Evolutionary conservation across 2,797 vertebrate species (phyloP), one percentile per base, ranked within the genome.

Genomic region (Erpetoichthys calabaricus): DNA sequence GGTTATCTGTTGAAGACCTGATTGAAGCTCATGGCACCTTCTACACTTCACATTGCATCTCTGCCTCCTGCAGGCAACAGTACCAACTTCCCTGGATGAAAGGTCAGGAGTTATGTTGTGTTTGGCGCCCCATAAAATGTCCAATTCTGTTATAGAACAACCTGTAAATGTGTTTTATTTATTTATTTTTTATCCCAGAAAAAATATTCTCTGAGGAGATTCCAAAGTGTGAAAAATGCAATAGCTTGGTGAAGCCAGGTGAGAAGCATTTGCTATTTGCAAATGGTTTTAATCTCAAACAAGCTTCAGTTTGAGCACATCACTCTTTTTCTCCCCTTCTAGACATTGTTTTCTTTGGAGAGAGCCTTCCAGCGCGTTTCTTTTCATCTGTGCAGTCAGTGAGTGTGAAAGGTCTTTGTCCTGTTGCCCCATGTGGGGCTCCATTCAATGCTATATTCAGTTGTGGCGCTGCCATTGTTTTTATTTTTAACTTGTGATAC

Each of bases 281-380:
- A 25, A 25, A 25, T 25, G 25, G 25, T 25, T 25, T 25, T 25
- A 25, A 25, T 25, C 25, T 25, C 25, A 25, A 25, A 25, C 25
- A 25, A 25, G 25, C 25, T 25, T 44, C 7, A 57, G 3, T 63
- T 7, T 47, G 62, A n/a, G 25, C 25, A 25, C 25, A 25, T 41
- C 49, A 25, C 44, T 57, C 7, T 7, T 43, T 1, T 52, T 54
- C 41, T 58, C 53, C 3, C 4, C 58, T 52, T 49, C 4, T 68
- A 95, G 92, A 95, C 65, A 92, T 95, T 4, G 86, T 95, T 41
- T 94, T 95, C 76, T 94, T 95, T 53, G 91, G 92, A 0, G 91
- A 95, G 75, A 92, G 73, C 60, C 78, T 95, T 3, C 92, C 92
- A 0, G 64, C 80, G 0, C 81, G 86, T n/a, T 94, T 94, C 76